Evolutionary conservation across 1,140 invertebrate genomes (phyloP), one percentile per base, ranked within the genome.

Genomic region (Mya arenaria): DNA sequence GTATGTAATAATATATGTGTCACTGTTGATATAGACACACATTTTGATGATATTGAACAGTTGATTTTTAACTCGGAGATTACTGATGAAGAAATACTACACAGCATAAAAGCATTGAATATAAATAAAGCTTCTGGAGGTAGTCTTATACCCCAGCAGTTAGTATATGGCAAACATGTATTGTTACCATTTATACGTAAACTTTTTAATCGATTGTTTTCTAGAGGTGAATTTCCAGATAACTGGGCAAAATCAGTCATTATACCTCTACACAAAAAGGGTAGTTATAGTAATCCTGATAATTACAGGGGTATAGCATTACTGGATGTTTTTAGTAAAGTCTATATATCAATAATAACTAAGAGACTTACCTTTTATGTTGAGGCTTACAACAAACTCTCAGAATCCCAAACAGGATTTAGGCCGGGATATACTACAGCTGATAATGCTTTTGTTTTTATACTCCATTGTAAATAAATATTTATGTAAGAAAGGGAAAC

Each of bases 401-500:
- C 13, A 8, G 79, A 82, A 63, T 34, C n/a, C 36, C 66, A 82
- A 52, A 32, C 25, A 30, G 79, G 79, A 17, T 82, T 71, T 60
- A 62, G 66, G 25, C 34, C 37, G 6, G 66, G 66, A 4, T 73
- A 73, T 36, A 37, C 65, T 23, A 72, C 66, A 36, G 34, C 65
- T 17, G 68, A 82, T 63, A 62, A 71, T 82, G 58, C 68, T 34
- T 82, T 52, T 82, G 39, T n/a, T 60, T 48, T 63, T 82, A n/a
- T 58, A 82, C 65, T 52, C 66, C 4, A 58, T 82, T 25, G 34
- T 72, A 19, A 55, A 82, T 25, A 72, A 62, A 32, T 63, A 65
- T 32, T 52, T 73, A 10, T 63, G 48, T 30, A 73, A 23, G 39
- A 82, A 63, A 32, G 56, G 66, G n/a, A 48, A 55, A 17, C 39